Base-by-base conservation (phyloP, 2,888 invertebrate species). In the Drosophila nigricruria region DNA sequence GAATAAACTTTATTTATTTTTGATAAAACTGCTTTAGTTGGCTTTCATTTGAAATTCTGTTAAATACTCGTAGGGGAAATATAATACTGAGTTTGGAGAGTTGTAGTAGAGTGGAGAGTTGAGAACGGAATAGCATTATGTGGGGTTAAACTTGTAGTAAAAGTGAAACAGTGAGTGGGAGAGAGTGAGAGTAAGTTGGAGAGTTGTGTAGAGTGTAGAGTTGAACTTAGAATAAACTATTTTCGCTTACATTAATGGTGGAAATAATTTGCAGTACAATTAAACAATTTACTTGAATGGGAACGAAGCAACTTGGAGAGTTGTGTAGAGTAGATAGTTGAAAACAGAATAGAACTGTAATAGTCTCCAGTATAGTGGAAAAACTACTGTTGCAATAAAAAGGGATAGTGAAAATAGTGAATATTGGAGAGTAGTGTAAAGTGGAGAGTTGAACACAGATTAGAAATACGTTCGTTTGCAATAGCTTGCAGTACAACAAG, bases 21-120 rank as follows among this genome's bases (percentile, higher is more conserved):
- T 57, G 23, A 54, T n/a, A 52, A 70, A 32, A 63, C 50, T 25
- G 49, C 30, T 67, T 66, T 27, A 49, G 68, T 56, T 71, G 62
- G 16, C 42, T 81, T 79, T 73, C 67, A 60, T 80, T 69, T 64
- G 14, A 42, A 34, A 47, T 25, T 50, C 23, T 61, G 63, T 73
- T 69, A 69, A 88, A 81, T 82, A 82, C 86, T 88, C 88, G 88
- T 85, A 72, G 74, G 1, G 52, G 54, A 56, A 45, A 52, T 36
- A 18, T 32, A 9, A 10, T 5, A 16, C 0, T 27, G 14, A 9
- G 10, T 23, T 5, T n/a, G 25, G 6, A 36, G 6, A 36, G 14
- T 30, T 25, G 12, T 12, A n/a, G 10, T 36, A 23, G 10, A 42
- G 42, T 34, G 57, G 4, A 43, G 5, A 40, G 38, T 30, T 16